Evolutionary conservation across 2,797 vertebrate genomes (phyloP), one percentile per base, ranked within the genome.

Genomic region (Trachurus trachurus): DNA sequence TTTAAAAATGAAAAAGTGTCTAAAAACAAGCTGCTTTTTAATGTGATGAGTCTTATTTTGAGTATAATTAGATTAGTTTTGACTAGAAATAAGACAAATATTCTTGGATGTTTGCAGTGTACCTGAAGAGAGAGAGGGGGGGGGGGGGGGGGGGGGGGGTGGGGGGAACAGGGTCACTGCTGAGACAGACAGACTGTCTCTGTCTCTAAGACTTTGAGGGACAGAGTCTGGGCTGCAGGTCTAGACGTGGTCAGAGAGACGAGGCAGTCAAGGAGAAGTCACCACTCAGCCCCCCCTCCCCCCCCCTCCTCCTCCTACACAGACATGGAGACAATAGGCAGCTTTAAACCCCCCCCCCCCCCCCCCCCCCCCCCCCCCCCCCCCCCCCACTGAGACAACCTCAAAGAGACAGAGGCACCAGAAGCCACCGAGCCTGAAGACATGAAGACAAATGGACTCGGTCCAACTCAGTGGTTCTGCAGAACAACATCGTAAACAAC

Each of bases 131-230:
- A 54, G 26, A n/a, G n/a, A 83, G 61, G 70, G 42, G 82, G 71
- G 39, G 26, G 26, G 26, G 26, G 1, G 26, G 3, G 26, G 26
- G 3, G 1, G 3, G 26, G 26, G 26, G 26, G 26, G 26, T 26
- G 26, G 26, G 3, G 26, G 26, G n/a, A n/a, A 40, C 70, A 85
- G 80, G 88, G 91, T 91, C 86, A 86, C 40, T 66, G 75, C 87
- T 83, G 80, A 85, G 91, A 91, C 93, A 94, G 90, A 90, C 93
- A 82, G 92, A 84, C 92, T 93, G 92, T 89, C 76, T 66, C 92
- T 93, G 92, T 89, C 76, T 66, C 87, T 83, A 69, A 85, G 78
- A 86, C 88, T 78, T 89, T 90, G 75, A 86, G 77, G 81, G 86
- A 88, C 70, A 50, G 80, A 78, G 81, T 84, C 84, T 82, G 77